Conservation (phyloP, 1,140 invertebrate species). For the Procambarus virginalis region DNA sequence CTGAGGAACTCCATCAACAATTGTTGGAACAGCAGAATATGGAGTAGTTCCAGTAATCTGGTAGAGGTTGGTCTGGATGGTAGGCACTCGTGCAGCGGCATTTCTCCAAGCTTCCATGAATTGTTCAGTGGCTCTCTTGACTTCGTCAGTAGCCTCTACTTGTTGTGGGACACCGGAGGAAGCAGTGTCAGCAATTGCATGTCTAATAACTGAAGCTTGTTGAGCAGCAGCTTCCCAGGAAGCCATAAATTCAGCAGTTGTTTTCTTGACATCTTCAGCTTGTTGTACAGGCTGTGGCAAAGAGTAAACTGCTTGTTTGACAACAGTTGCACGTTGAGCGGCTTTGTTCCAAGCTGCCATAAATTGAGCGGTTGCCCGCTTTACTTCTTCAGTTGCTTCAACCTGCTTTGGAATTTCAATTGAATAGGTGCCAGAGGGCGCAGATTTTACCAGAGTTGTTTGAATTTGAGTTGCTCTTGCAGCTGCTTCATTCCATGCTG, state of each 20-base stretch:
- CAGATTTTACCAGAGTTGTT: no score
- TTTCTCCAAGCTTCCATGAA: constrained; percentile 39
- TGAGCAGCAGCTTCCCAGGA: constrained; percentile 28
- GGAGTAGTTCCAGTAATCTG: no score
- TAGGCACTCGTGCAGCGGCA: constrained; percentile 8
- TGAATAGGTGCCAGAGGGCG: no score
- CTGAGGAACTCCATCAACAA: no score
- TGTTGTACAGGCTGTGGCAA: neutral
- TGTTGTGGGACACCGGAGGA: neutral
- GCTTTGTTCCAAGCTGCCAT: constrained; percentile 8
- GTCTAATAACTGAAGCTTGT: constrained; percentile 11
- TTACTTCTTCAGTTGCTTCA: no score
- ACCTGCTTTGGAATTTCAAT: no score
- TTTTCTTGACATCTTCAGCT: constrained; percentile 6
- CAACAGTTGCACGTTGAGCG: neutral
- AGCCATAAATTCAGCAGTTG: constrained; percentile 12
- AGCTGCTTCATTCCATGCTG: constrained; percentile 27
- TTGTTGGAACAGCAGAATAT: no score
- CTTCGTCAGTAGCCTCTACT: constrained; percentile 22
- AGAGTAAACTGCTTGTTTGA: neutral
- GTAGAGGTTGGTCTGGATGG: no score
- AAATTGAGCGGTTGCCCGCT: no score
- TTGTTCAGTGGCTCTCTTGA: constrained; percentile 20
- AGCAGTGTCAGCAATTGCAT: neutral
- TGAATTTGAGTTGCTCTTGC: no score